phyloP scores from a whole-genome alignment of 2,113 vertebrate species.

The Rallus limicola region DNA sequence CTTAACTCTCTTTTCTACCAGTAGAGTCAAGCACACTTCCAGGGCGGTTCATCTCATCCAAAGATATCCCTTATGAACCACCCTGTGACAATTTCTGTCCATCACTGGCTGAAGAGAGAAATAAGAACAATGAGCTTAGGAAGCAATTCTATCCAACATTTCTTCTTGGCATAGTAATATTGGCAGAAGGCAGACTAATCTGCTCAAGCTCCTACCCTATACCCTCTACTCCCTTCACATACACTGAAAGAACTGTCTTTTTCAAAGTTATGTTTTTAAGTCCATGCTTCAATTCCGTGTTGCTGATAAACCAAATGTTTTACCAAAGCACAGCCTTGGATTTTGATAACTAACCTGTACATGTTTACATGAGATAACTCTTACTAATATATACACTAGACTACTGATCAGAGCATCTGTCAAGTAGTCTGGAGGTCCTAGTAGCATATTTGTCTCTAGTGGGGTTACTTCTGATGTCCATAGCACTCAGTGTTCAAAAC shows the following conservation, averaged over 20 bases:
- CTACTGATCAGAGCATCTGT: not conserved
- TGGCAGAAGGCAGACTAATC: not conserved
- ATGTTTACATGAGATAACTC: not conserved
- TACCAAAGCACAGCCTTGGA: not conserved
- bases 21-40: not conserved
- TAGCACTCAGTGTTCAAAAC: not conserved
- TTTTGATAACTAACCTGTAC: not conserved
- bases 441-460: not conserved
- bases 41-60: not conserved
- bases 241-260: not conserved
- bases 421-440: not conserved
- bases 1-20: not conserved
- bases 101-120: not conserved
- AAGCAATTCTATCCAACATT: not conserved
- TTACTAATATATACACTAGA: not conserved
- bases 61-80: not conserved
- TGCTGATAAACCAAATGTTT: not conserved
- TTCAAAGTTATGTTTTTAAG: not conserved
- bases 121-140: not conserved
- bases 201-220: not conserved
- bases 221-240: not conserved
- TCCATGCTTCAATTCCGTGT: not conserved
- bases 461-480: not conserved
- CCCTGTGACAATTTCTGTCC: not conserved
- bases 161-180: not conserved